These are phyloP conservation scores for Drosophila virilis DNA, from an alignment of 1,140 invertebrate species.

Conservation along the genomic window DNA sequence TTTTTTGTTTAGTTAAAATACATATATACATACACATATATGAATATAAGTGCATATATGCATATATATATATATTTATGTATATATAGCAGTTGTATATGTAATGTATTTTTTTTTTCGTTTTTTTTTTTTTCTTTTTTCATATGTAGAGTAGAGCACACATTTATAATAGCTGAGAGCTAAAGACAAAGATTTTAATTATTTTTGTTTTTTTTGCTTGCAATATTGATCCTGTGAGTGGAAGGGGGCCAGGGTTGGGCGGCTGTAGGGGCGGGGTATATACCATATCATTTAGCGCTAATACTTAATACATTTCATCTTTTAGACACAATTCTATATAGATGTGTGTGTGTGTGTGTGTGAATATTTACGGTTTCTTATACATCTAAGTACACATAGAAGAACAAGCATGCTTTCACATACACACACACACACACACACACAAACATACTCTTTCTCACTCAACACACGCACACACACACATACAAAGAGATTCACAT, in stretches of 20 bases:
- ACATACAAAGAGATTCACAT: conserved; percentile 61
- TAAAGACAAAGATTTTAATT: conserved; percentile 30
- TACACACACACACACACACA: conserved; percentile 3
- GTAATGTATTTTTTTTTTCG: neutral
- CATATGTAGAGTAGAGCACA: conserved; percentile 40
- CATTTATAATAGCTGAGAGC: conserved; percentile 49
- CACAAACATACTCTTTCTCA: neutral
- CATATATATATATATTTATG: conserved; percentile 17
- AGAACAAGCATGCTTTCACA: conserved; percentile 28
- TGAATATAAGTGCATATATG: conserved; percentile 7
- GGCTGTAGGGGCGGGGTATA: neutral
- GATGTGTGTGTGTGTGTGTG: conserved; percentile 2
- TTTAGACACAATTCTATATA: conserved; percentile 47
- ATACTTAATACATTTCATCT: conserved; percentile 45
- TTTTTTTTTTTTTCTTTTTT: conserved; percentile 8
- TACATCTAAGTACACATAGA: conserved; percentile 37
- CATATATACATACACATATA: conserved; percentile 34
- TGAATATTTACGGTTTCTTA: conserved; percentile 19
- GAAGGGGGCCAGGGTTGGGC: neutral
- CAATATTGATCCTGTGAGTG: conserved; percentile 5
- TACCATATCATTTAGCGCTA: conserved; percentile 40
- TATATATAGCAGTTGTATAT: conserved; percentile 19
- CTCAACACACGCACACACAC: conserved; percentile 7
- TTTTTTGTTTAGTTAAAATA: conserved; percentile 72
- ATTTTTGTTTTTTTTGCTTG: conserved; percentile 6